Conservation (phyloP, 2,888 invertebrate species). For the Pachliopta kotzebuea region DNA sequence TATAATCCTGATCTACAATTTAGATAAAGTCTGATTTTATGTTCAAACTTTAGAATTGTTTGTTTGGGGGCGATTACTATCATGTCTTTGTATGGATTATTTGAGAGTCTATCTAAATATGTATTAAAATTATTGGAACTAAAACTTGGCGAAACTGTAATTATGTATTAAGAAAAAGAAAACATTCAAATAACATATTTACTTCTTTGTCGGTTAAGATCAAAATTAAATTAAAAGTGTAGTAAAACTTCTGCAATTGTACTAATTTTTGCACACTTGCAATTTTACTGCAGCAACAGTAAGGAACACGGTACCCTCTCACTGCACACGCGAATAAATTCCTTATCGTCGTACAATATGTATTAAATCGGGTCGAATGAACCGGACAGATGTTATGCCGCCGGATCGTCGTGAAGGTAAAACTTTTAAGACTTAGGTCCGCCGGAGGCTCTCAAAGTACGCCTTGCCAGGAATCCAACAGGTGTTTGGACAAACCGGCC, state of each 20-base stretch:
- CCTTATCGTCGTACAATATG: constrained; percentile 6
- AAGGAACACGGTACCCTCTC: not conserved
- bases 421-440: constrained; percentile 25
- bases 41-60: too few species aligned
- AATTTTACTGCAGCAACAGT: constrained; percentile 16
- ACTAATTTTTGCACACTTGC: not conserved
- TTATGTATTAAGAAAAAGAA: too few species aligned
- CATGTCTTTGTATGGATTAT: too few species aligned
- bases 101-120: too few species aligned
- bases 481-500: constrained; percentile 32
- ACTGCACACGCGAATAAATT: not conserved
- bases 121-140: too few species aligned
- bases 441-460: constrained; percentile 32
- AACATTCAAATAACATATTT: too few species aligned
- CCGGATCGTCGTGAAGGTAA: constrained; percentile 9
- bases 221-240: not conserved
- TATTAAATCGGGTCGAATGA: constrained; percentile 1
- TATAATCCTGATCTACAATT: too few species aligned
- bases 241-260: not conserved
- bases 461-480: constrained; percentile 34
- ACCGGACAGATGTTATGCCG: constrained; percentile 16
- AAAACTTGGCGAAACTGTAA: too few species aligned
- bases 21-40: too few species aligned
- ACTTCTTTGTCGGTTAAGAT: not conserved
- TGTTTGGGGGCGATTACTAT: too few species aligned